Evolutionary conservation across 1,140 invertebrate genomes (phyloP).

Genomic region (Drosophila sucinea): DNA sequence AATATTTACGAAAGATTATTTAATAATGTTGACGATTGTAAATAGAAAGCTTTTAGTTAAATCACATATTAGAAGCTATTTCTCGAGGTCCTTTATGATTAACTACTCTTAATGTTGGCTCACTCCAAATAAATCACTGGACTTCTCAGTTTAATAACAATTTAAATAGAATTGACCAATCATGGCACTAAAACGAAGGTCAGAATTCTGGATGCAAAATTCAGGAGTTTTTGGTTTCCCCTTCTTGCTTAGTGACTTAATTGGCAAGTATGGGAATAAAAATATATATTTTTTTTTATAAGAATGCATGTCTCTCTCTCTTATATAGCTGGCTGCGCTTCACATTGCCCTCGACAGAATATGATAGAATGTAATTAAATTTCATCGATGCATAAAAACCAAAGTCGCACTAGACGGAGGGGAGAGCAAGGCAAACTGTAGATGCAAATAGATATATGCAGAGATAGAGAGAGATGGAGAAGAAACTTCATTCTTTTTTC

Average conservation of each 20-base stretch:
- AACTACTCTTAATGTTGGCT: too few species aligned
- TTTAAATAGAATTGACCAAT: too few species aligned
- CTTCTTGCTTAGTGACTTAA: not conserved
- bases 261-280: constrained; percentile 7
- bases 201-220: too few species aligned
- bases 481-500: constrained; percentile 24
- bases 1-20: too few species aligned
- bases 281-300: not conserved
- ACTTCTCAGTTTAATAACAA: too few species aligned
- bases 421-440: constrained; percentile 43
- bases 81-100: too few species aligned
- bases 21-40: too few species aligned
- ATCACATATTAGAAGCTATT: too few species aligned
- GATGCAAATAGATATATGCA: constrained; percentile 29
- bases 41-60: too few species aligned
- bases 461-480: constrained; percentile 27
- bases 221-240: not conserved
- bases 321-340: constrained; percentile 50
- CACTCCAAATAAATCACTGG: too few species aligned
- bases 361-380: constrained; percentile 80
- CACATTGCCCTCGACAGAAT: constrained; percentile 63
- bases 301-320: constrained; percentile 29
- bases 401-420: constrained; percentile 30
- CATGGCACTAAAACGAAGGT: too few species aligned
- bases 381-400: constrained; percentile 75